Evolutionary conservation across 1,140 invertebrate genomes (phyloP).

Genomic region (Monochamus saltuarius): DNA sequence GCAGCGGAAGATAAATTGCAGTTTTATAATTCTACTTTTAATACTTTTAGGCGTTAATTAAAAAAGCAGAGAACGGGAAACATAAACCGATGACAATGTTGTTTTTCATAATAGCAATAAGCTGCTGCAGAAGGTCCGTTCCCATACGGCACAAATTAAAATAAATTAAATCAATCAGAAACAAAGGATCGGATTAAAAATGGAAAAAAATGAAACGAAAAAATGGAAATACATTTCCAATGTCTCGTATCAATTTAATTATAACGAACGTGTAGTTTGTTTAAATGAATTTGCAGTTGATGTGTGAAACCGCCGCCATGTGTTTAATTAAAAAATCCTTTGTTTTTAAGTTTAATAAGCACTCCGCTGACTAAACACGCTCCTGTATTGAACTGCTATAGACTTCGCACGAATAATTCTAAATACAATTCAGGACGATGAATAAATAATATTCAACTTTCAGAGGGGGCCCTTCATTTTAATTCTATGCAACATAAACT

Average conservation of each 20-base stretch:
- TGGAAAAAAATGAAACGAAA: conserved; percentile 25
- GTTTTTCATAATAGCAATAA: conserved; percentile 10
- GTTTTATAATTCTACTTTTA: too few species aligned
- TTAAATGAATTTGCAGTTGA: conserved; percentile 46
- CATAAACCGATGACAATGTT: conserved; percentile 8
- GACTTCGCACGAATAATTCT: conserved; percentile 43
- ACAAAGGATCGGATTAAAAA: conserved; percentile 31
- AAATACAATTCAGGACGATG: conserved; percentile 38
- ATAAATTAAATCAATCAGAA: conserved; percentile 37
- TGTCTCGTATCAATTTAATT: conserved; percentile 44
- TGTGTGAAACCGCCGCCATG: conserved; percentile 44
- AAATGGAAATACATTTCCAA: conserved; percentile 33
- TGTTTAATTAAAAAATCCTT: conserved; percentile 48
- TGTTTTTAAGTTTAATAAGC: conserved; percentile 48
- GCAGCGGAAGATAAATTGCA: too few species aligned
- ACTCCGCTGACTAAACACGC: conserved; percentile 41
- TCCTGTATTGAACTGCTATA: conserved; percentile 39
- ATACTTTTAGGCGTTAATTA: neutral
- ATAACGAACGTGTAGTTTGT: conserved; percentile 40
- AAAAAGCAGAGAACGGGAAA: neutral
- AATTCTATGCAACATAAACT: conserved; percentile 15
- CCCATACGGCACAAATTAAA: conserved; percentile 23
- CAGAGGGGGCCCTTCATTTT: conserved; percentile 10
- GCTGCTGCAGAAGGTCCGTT: conserved; percentile 4
- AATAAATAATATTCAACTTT: conserved; percentile 27